Base-by-base conservation (phyloP, 2,888 invertebrate species). In the Nymphalis urticae region DNA sequence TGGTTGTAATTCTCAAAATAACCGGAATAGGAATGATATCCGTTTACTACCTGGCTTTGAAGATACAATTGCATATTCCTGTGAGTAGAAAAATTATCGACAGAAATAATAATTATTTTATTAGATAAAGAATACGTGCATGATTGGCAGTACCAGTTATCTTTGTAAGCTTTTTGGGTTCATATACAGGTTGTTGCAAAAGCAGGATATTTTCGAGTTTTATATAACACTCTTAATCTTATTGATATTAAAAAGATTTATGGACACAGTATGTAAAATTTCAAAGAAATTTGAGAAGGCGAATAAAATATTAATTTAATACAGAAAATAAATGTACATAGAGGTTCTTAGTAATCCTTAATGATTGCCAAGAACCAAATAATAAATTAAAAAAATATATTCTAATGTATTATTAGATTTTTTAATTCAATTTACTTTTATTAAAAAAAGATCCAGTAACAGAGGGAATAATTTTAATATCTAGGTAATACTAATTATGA, bases 121-220 rank as follows among this genome's bases (percentile, higher is more conserved):
- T 75, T 68, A 75, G 85, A 84, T 86, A 83, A 79, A 76, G 70
- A 63, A 79, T 86, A 87, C 86, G 86, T 87, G 87, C 82, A 67
- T 70, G 82, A 84, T 85, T 79, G 74, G 56, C 59, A 76, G 72
- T 75, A 62, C 72, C 64, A 53, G 69, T 82, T 82, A 85, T 84
- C 83, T 71, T 27, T 50, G 62, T 74, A 74, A 70, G 51, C 47
- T 71, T 70, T 67, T n/a, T 50, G 6, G 61, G 59, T 19, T 13
- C 16, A 13, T 72, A 74, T 77, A 81, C 76, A 81, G 80, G 62
- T 0, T 78, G 77, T 61, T 68, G n/a, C 19, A 51, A 51, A 51
- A 51, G 1, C 4, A 42, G 19, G 19, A n/a, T 24, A 9, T 51
- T 51, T n/a, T 51, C 17, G 19, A 19, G 51, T 51, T 51, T 0